phyloP scores from a whole-genome alignment of 2,888 invertebrate genomes.

The Drosophila formosana region DNA sequence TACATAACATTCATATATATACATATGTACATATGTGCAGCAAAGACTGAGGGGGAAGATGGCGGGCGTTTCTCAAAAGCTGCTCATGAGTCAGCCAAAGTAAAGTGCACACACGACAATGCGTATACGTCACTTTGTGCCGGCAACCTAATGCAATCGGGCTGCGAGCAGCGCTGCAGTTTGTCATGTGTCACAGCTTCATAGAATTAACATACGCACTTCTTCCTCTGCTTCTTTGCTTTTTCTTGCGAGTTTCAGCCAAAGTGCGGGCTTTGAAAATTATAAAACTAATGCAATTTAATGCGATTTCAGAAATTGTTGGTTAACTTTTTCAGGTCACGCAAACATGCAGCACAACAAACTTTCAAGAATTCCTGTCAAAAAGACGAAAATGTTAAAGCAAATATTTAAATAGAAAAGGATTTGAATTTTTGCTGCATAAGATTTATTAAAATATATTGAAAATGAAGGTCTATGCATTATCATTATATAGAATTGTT shows the following conservation, averaged over 20 bases:
- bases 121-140: conserved; percentile 75
- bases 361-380: not conserved
- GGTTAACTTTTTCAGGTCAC: conserved; percentile 31
- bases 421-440: not conserved
- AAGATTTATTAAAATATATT: too few relatives aligned
- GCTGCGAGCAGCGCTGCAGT: conserved; percentile 38
- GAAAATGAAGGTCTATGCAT: too few relatives aligned
- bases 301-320: conserved; percentile 41
- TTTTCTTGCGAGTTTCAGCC: conserved; percentile 18
- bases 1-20: conserved; percentile 18
- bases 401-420: not conserved
- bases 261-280: conserved; percentile 41
- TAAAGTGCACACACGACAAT: conserved; percentile 70
- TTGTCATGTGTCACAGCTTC: conserved; percentile 61
- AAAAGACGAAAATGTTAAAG: not conserved
- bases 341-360: conserved; percentile 21
- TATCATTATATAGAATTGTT: too few relatives aligned
- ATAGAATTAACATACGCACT: conserved; percentile 64
- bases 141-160: conserved; percentile 66
- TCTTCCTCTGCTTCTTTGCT: not conserved
- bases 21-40: conserved; percentile 9
- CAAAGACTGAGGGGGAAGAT: not conserved
- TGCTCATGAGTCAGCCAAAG: conserved; percentile 59
- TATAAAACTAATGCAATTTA: conserved; percentile 61
- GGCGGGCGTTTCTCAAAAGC: conserved; percentile 33